Evolutionary conservation across 2,797 vertebrate genomes (phyloP), one percentile per base, ranked within the genome.

Genomic region (Menidia menidia): DNA sequence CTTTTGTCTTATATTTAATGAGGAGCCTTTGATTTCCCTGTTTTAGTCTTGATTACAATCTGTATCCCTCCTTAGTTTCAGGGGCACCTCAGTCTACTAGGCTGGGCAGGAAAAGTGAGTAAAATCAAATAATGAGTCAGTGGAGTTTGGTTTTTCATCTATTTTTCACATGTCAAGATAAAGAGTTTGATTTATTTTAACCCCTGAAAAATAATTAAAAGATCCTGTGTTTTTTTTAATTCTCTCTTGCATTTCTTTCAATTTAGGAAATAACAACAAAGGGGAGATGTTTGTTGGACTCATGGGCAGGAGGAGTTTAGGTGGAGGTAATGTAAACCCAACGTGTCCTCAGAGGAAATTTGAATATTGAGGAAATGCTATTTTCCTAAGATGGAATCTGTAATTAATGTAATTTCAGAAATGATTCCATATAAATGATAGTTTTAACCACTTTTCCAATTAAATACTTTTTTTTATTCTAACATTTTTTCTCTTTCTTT

Each of bases 61-160:
- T 51, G 12, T 39, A 1, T 30, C 7, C 19, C 48, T 25, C 0
- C 41, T 58, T 35, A 33, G 32, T 75, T 73, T 45, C 75, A 94
- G 93, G 80, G 9, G 10, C 45, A 0, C 71, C 86, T 71, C 87
- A 85, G 4, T 73, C 87, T 42, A 67, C 80, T 9, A 88, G 78
- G 64, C 44, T 85, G 67, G 91, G 89, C 31, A 88, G 86, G 75
- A 94, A 94, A 88, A 83, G 93, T 94, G 88, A 89, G 91, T 90
- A 14, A 10, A 8, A 48, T 62, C 14, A 65, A 18, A 45, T 6
- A 1, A 15, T 9, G 12, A 55, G 5, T 3, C 0, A 15, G 10
- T 0, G 16, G 0, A 25, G 42, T 70, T 0, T 44, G 9, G n/a
- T 2, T 9, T 25, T 43, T 53, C n/a, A 15, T 25, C 18, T 55